These are phyloP conservation scores for Heteromurus nitidus DNA, from an alignment of 2,888 invertebrate genomes.

Conservation along the genomic window DNA sequence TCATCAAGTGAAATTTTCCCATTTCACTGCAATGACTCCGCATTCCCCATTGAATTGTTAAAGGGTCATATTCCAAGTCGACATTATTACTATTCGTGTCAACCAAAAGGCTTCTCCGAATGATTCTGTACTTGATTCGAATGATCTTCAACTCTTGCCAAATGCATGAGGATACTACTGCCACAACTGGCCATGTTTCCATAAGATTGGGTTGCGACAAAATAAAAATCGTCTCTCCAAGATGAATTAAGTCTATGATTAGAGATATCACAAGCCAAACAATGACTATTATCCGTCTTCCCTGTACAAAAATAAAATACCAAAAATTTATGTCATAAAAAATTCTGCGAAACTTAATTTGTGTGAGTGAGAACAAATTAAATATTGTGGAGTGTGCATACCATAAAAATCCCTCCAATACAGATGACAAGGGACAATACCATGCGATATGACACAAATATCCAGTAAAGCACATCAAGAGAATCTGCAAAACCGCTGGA, in stretches of 20 bases:
- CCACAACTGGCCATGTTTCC: constrained; percentile 48
- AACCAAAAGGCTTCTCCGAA: constrained; percentile 46
- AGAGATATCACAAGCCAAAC: constrained; percentile 61
- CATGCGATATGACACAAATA: constrained; percentile 60
- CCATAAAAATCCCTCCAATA: constrained; percentile 67
- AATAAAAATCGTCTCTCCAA: constrained; percentile 58
- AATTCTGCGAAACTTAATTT: too few species aligned
- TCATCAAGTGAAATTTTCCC: constrained; percentile 18
- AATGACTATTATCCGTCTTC: constrained; percentile 54
- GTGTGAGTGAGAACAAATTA: too few species aligned
- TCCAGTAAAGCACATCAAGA: constrained; percentile 57
- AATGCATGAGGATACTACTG: constrained; percentile 43
- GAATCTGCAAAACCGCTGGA: constrained; percentile 47
- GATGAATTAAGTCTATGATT: constrained; percentile 52
- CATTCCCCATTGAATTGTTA: too few species aligned
- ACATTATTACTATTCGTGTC: constrained; percentile 24
- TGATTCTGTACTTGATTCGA: constrained; percentile 62
- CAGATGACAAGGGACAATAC: constrained; percentile 55
- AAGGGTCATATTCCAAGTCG: constrained; percentile 25
- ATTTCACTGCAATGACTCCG: constrained; percentile 3
- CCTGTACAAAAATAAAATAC: too few species aligned
- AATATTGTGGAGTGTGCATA: too few species aligned
- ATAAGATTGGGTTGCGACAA: constrained; percentile 59
- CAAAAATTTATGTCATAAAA: too few species aligned
- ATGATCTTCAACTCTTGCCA: constrained; percentile 65